These are phyloP conservation scores for Ochropacha duplaris DNA, from an alignment of 2,888 invertebrate species.

Conservation along the genomic window DNA sequence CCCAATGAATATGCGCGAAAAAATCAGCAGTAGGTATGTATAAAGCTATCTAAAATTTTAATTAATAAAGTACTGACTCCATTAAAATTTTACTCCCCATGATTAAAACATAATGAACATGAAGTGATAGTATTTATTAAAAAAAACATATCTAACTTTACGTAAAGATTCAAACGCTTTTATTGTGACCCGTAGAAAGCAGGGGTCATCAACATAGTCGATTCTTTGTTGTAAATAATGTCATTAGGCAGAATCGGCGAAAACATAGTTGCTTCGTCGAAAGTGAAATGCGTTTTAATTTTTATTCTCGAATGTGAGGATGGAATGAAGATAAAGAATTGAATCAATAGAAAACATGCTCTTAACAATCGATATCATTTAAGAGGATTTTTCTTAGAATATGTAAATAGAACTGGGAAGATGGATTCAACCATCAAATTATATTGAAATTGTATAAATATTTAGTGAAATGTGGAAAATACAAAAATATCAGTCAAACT, in stretches of 20 bases:
- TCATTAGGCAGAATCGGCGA: conserved; percentile 45
- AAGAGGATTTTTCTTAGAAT: background rate
- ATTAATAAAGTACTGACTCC: too few relatives aligned
- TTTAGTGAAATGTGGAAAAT: too few relatives aligned
- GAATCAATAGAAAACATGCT: background rate
- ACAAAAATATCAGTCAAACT: background rate
- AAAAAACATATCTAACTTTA: background rate
- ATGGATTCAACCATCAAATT: background rate
- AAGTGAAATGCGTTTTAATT: conserved; percentile 50
- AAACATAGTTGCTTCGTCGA: conserved; percentile 47
- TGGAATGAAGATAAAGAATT: conserved; percentile 25
- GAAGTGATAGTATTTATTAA: background rate
- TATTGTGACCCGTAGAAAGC: conserved; percentile 58
- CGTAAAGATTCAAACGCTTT: conserved; percentile 29
- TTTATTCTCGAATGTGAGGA: conserved; percentile 34
- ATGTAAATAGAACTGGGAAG: background rate
- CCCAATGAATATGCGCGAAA: too few relatives aligned
- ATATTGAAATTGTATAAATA: too few relatives aligned
- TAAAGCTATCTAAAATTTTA: too few relatives aligned
- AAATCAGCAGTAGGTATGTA: too few relatives aligned
- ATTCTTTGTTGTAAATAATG: conserved; percentile 49
- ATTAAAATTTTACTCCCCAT: too few relatives aligned
- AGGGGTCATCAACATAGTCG: conserved; percentile 54
- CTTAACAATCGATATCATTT: conserved; percentile 3
- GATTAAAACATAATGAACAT: background rate